Evolutionary conservation across 2,113 vertebrate species (phyloP), one percentile per base, ranked within the genome.

Genomic region (Neotragus moschatus): DNA sequence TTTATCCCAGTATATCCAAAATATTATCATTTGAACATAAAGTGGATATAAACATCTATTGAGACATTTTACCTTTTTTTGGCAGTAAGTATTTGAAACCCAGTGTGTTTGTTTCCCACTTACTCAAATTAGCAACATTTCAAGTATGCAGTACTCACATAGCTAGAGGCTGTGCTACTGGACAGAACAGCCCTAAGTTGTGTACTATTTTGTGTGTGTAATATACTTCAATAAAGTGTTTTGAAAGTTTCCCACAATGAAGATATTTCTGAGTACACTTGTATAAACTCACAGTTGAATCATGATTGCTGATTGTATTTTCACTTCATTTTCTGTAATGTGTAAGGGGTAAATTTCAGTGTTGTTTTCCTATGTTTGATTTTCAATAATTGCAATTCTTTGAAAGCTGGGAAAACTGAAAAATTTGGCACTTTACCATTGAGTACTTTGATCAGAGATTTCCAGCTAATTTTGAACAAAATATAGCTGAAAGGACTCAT

Each of bases 401-500:
- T 79, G 49, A 91, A 93, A 97, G 15, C 36, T 60, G 77, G 53
- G 84, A 94, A 90, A 85, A 61, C 14, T 55, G 26, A 90, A 89
- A 66, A 66, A 55, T 88, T 84, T 91, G 21, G 14, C 30, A 88
- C 14, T 84, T 94, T 11, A 66, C 28, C 33, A 39, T 79, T 63
- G 49, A 87, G 53, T 87, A 60, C 47, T 89, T 97, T 51, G 73
- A 94, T 85, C 53, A 91, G 60, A 88, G 86, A 53, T 39, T 89
- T 96, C 39, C 36, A 94, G 25, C 53, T 94, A 85, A 81, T 75
- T 86, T 63, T 96, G 47, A 90, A 88, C n/a, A 70, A 70, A 66
- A 77, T 25, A 1, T 56, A 66, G 84, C 55, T 86, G 49, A 47
- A 23, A 73, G 45, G 21, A 60, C 56, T 93, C 36, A 96, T 61